Evolutionary conservation across 2,797 vertebrate genomes (phyloP).

Genomic region (Mallotus villosus): DNA sequence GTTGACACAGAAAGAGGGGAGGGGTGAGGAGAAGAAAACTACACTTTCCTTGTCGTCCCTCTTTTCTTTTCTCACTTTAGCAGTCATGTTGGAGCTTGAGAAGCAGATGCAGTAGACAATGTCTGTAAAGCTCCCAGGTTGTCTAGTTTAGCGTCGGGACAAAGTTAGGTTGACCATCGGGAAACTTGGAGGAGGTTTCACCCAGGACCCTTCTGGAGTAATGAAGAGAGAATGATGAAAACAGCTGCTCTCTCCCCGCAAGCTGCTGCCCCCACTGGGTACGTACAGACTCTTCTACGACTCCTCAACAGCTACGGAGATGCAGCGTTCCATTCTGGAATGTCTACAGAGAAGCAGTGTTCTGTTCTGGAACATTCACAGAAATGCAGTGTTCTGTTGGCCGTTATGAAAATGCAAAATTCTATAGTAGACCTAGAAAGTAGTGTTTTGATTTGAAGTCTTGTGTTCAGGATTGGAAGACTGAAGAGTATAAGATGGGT

Average conservation of each 20-base stretch:
- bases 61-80: neutral
- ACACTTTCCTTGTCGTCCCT: neutral
- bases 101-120: neutral
- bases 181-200: neutral
- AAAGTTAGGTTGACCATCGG: neutral
- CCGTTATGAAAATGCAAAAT: no score
- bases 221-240: neutral
- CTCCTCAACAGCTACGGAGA: no score
- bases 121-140: neutral
- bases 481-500: no score
- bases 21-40: neutral
- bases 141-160: neutral
- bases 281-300: neutral
- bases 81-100: neutral
- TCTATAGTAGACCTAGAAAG: no score
- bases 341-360: neutral
- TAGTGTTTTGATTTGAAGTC: no score
- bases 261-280: neutral
- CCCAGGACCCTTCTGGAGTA: neutral
- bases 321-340: neutral
- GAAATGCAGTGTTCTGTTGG: neutral
- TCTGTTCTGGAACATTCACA: neutral
- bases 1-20: neutral
- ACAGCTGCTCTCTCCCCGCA: slow-evolving; percentile 5
- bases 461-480: no score